Base-by-base conservation (phyloP, 92 coral and sea anemone genomes). In the Micromussa lordhowensis region DNA sequence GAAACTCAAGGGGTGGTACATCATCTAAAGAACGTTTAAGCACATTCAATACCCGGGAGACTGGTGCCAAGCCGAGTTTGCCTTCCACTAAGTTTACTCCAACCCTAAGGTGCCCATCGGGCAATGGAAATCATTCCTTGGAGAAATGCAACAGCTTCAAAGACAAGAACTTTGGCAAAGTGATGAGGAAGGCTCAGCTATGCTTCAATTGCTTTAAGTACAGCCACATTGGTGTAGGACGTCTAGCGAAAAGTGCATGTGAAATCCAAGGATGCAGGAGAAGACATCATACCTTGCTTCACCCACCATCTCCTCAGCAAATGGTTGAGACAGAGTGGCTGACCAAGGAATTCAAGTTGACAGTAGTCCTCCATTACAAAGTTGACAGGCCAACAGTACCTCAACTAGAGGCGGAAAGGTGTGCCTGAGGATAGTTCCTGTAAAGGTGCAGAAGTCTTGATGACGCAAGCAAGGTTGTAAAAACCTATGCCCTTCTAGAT, bases 121-220 rank as follows among this genome's bases (percentile, higher is more conserved):
- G 88, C 71, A 71, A 44, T 1, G 86, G 68, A 28, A 14, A 44
- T 24, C 95, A 92, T 77, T 44, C 35, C 11, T 29, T 93, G 14
- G 68, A 22, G 48, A 63, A 78, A 30, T 92, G 95, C 59, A n/a
- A 49, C 32, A 30, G 30, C 26, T 93, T 93, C 53, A 54, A 36
- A 26, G 82, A 90, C 61, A 70, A 85, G 72, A 35, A 88, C 69
- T 77, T n/a, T 34, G 79, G 76, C 15, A 91, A 86, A 40, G n/a
- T n/a, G n/a, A n/a, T n/a, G n/a, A n/a, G n/a, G n/a, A n/a, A n/a
- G n/a, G n/a, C n/a, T n/a, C n/a, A n/a, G n/a, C n/a, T n/a, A n/a
- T n/a, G n/a, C n/a, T n/a, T n/a, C 15, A 30, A 4, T 12, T 49
- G 19, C 63, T 53, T 64, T 34, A 12, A 9, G 49, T 3, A 31